Percentiles rank a stretch among this genome's conserved stretches.
These are phyloP conservation scores for Pluvialis apricaria DNA, from an alignment of 2,113 vertebrate species.

Conservation along the genomic window DNA sequence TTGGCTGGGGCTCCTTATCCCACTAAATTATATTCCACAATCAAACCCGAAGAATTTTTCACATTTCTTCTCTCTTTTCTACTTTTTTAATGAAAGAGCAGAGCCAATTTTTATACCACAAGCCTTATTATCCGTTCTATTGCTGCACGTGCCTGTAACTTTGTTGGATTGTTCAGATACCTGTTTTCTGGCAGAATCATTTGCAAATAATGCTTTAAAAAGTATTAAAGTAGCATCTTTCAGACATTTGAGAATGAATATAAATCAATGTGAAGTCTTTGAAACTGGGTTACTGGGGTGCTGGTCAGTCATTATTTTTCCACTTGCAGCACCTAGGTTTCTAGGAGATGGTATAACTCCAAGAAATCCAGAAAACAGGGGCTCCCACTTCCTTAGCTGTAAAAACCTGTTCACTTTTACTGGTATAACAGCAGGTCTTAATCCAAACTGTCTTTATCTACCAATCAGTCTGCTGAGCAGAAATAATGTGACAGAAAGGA, in stretches of 20 bases:
- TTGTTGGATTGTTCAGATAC: neutral
- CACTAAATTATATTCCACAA: neutral
- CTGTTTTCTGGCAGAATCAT: neutral
- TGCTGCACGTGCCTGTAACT: neutral
- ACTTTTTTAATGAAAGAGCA: neutral
- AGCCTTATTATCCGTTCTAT: neutral
- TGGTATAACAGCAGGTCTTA: neutral
- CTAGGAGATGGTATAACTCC: neutral
- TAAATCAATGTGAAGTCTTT: neutral
- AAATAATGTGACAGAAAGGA: neutral
- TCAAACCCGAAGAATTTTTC: neutral
- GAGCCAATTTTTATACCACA: neutral
- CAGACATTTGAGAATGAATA: neutral
- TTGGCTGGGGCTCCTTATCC: neutral
- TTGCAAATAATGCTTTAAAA: neutral
- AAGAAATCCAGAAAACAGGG: neutral
- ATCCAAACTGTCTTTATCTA: neutral
- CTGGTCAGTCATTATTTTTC: neutral
- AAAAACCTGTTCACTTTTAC: neutral
- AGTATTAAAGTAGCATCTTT: neutral
- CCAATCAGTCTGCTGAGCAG: neutral
- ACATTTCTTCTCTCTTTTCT: neutral
- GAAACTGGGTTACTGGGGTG: neutral
- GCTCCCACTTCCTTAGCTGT: neutral
- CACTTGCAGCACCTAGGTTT: neutral